Conservation (phyloP, 2,888 invertebrate species). For the Sarcophaga rosellei region DNA sequence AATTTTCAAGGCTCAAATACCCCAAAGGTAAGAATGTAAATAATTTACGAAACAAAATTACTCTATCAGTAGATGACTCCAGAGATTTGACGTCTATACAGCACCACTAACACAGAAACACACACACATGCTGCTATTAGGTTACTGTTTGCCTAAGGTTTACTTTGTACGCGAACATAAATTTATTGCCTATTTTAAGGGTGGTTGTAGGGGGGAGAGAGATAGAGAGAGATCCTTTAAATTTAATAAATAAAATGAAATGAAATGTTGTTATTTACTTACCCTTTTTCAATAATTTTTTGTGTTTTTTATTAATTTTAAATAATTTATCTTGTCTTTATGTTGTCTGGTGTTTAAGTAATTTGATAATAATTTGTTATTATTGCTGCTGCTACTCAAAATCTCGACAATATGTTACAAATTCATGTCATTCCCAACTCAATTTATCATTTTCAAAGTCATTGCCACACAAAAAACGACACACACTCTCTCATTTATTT, state of each 20-base stretch:
- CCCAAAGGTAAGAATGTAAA: slow-evolving; percentile 31
- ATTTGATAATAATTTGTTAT: neutral
- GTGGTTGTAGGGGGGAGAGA: too few relatives aligned
- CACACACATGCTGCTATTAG: neutral
- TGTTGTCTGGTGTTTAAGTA: neutral
- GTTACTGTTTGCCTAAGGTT: too few relatives aligned
- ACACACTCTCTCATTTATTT: slow-evolving; percentile 2
- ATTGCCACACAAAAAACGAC: neutral
- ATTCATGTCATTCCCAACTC: slow-evolving; percentile 15
- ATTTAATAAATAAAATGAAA: too few relatives aligned
- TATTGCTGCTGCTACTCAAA: slow-evolving; percentile 19
- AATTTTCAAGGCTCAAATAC: neutral
- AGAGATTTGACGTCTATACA: too few relatives aligned
- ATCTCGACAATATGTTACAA: slow-evolving; percentile 63
- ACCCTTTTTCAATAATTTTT: neutral
- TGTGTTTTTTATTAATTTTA: too few relatives aligned
- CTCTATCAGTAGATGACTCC: neutral
- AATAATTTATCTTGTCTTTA: neutral
- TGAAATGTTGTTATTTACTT: neutral
- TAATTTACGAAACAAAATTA: slow-evolving; percentile 28
- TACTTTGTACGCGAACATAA: too few relatives aligned
- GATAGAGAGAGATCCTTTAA: too few relatives aligned
- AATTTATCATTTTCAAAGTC: neutral
- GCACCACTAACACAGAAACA: neutral
- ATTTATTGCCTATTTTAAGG: too few relatives aligned